A percentile compares a stretch with the other conserved stretches of the same genome.
These are phyloP conservation scores for Caenorhabditis becei DNA, from an alignment of 2,888 invertebrate genomes.

Conservation along the genomic window DNA sequence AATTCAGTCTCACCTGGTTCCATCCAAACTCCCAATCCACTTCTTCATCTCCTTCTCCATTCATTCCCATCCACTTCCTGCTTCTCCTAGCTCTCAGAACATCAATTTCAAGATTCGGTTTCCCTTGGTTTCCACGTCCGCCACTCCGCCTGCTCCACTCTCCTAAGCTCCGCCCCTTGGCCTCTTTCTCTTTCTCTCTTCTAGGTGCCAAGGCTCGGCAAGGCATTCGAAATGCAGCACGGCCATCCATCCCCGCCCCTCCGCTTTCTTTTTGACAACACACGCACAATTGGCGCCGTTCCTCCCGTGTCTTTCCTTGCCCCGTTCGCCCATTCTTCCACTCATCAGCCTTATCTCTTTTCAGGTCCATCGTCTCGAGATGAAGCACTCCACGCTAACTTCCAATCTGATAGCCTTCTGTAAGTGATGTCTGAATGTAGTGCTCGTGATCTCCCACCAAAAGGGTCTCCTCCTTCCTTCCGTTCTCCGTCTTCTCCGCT, in stretches of 20 bases:
- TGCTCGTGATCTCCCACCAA: slow-evolving; percentile 1
- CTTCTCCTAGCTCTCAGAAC: background rate
- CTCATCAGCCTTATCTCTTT: slow-evolving; percentile 31
- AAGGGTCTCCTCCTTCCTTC: slow-evolving; percentile 3
- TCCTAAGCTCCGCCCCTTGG: slow-evolving; percentile 45
- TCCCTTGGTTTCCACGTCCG: slow-evolving; percentile 12
- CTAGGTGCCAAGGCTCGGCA: slow-evolving; percentile 58
- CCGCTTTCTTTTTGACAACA: slow-evolving; percentile 47
- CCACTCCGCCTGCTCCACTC: slow-evolving; percentile 16
- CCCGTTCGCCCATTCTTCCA: slow-evolving; percentile 12
- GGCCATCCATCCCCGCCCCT: slow-evolving; percentile 33
- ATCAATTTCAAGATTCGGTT: slow-evolving; percentile 1
- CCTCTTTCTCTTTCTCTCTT: slow-evolving; percentile 34
- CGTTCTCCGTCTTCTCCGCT: slow-evolving; percentile 26
- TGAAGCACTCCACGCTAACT: slow-evolving; percentile 63
- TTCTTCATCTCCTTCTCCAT: slow-evolving; percentile 4
- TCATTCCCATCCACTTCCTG: background rate
- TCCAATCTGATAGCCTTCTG: slow-evolving; percentile 61
- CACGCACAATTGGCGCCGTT: slow-evolving; percentile 34
- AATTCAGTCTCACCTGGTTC: too few species aligned
- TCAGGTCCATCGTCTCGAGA: slow-evolving; percentile 18
- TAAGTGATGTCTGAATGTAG: slow-evolving; percentile 23
- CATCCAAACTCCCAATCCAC: background rate
- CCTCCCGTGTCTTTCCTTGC: slow-evolving; percentile 16
- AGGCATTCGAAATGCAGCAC: slow-evolving; percentile 59